Base-by-base conservation (phyloP, 53 echinoderm and acorn worm genomes). In the Crossaster papposus region DNA sequence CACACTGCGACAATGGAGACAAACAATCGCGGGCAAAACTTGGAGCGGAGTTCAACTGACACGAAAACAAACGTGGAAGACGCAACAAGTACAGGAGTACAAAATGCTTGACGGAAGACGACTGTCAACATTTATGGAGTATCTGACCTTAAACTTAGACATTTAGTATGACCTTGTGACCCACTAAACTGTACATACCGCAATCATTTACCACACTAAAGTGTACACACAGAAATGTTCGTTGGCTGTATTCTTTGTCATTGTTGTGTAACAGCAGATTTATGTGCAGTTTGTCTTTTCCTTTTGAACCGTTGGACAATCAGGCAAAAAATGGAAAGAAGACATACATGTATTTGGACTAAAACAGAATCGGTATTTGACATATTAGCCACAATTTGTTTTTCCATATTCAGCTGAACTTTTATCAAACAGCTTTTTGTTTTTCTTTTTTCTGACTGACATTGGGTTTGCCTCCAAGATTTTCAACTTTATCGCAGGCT, bases 101-200 rank as follows among this genome's bases (percentile, higher is more conserved):
- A 11, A 50, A 78, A 4, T 3, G 52, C 22, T 22, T 37, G 23
- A 37, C 38, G 4, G 23, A 50, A 23, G 78, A 78, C 78, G 26
- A 78, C 50, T 20, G 29, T 15, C 74, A 34, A 34, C 74, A 10
- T 30, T 17, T 17, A 35, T 15, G 14, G 35, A 13, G 70, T 23
- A 65, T 68, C 34, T 68, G 82, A 82, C 82, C 70, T 65, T 70
- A 65, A 82, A 82, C 82, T 68, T 78, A 11, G 44, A 50, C 78
- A 51, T 7, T 50, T 44, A 1, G 11, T 44, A 7, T 78, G 78
- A 50, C 78, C 26, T 23, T 44, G 20, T 51, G 84, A 84, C 84
- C 73, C 65, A 72, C 72, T 84, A 84, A 51, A 84, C 84, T 72
- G 38, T 84, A 84, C 72, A 72, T 53, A 83, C 83, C n/a, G 83